Evolutionary conservation across 2,888 invertebrate species (phyloP), one percentile per base, ranked within the genome.

Genomic region (Flexamia atlantica): DNA sequence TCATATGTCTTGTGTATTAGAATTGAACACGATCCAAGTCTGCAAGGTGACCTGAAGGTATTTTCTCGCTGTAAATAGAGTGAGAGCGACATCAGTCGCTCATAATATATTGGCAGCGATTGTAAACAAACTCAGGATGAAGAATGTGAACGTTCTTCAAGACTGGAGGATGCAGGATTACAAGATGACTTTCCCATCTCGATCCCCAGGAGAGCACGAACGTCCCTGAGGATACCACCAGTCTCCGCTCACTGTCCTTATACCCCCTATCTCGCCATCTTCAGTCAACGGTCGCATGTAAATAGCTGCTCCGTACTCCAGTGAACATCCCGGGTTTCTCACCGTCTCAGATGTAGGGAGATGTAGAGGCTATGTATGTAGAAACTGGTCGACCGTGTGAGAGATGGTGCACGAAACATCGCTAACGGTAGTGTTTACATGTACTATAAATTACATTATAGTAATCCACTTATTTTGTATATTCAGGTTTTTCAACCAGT

Each of bases 121-220:
- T 2, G 17, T 46, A 12, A 17, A 7, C 36, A 7, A 12, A 46
- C 23, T 4, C 64, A 28, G 64, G 64, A 64, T 64, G 64, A 64
- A 64, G 64, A 12, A 64, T 64, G 64, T 14, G 14, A 12, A 4
- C 28, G 64, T 28, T 30, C 64, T 64, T n/a, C n/a, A n/a, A n/a
- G n/a, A n/a, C n/a, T n/a, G n/a, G n/a, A n/a, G n/a, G n/a, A n/a
- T 64, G 64, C 4, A 17, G 64, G 28, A 14, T 64, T 5, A 12
- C 64, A 64, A 23, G 57, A 57, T 25, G 20, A n/a, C n/a, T n/a
- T n/a, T n/a, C n/a, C n/a, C n/a, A n/a, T n/a, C n/a, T n/a, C n/a
- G 57, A 57, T 57, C 57, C 57, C 14, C 57, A 57, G 57, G 64
- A 64, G 64, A 64, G 30, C 64, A n/a, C n/a, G n/a, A 12, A 23